Base-by-base conservation (phyloP, 1,140 invertebrate species). In the Drosophila sp. region DNA sequence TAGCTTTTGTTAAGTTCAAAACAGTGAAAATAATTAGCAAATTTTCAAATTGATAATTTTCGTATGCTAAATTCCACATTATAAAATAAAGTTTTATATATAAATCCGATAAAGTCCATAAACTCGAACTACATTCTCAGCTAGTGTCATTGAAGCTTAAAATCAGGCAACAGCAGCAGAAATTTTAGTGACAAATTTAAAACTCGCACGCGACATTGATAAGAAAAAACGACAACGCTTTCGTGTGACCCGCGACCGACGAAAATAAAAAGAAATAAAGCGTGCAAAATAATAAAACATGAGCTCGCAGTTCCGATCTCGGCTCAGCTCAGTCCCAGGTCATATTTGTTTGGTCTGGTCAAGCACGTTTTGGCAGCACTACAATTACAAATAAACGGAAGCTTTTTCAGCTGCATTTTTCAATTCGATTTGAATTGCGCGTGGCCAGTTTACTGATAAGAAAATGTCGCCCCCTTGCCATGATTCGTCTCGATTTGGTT, bases 141-240 rank as follows among this genome's bases (percentile, higher is more conserved):
- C 58, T 9, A 6, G 13, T 56, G 21, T 32, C 58, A 54, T 53
- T 45, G 18, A n/a, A 21, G 36, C 48, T 5, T 36, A 36, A n/a
- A 7, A n/a, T 2, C 21, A 11, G 9, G 21, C 9, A 45, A 36
- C 8, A 41, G 14, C 27, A 21, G 18, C 64, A 11, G 53, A 27
- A 53, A 48, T 21, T 21, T 21, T 14, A n/a, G 32, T 32, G 34
- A 59, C 43, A 67, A 67, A 51, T 61, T 41, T 51, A 7, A 27
- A 50, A 8, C 25, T 7, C 16, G 62, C 62, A 72, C 69, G 69
- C 62, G 69, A 72, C 69, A 57, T 14, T 64, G 67, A 71, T 71
- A 46, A 71, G 67, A 27, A 25, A 32, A 16, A 48, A 61, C 58
- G 32, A 48, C 16, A 61, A 13, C 41, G 14, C 29, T 16, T 50